Base-by-base conservation (phyloP, 2,888 invertebrate genomes). In the Drosophila formosana region DNA sequence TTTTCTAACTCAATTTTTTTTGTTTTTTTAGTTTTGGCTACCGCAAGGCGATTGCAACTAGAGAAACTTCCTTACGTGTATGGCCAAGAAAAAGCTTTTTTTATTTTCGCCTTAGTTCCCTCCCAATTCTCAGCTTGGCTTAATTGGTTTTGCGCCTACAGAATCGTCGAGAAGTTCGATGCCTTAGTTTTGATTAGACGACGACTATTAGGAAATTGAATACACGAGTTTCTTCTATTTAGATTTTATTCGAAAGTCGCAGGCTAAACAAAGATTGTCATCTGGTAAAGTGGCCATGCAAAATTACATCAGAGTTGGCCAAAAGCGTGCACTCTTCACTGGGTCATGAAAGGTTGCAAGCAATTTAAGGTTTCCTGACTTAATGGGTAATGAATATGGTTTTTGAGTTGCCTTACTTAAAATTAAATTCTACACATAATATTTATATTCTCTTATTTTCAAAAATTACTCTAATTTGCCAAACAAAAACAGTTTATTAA, bases 61-160 rank as follows among this genome's bases (percentile, higher is more conserved):
- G 46, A 62, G 68, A 72, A 73, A 80, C 89, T 85, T 89, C 85
- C 85, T 85, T 85, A 87, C 87, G 75, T 78, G 85, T 77, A 57
- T 39, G 46, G 58, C 63, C 60, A 63, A 75, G 63, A 63, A 72
- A 70, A 67, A 56, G 57, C 4, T 30, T 49, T 30, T 28, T 23
- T 28, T 30, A 25, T 25, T 34, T 61, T 37, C 6, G 8, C 3
- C 28, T 43, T 32, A 8, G 34, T 62, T 4, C 28, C 46, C 66
- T 67, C 52, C 46, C 66, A 66, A 64, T 69, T 66, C 64, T 53
- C 49, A 51, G 73, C 80, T 53, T 49, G 51, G 73, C 80, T 85
- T 85, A 85, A 85, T 85, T 85, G 89, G 88, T 85, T 89, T 85
- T 85, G 87, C 88, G 88, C 85, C 84, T 72, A 65, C 43, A 79